phyloP scores from a whole-genome alignment of 2,113 vertebrate species.

The Psophia crepitans region DNA sequence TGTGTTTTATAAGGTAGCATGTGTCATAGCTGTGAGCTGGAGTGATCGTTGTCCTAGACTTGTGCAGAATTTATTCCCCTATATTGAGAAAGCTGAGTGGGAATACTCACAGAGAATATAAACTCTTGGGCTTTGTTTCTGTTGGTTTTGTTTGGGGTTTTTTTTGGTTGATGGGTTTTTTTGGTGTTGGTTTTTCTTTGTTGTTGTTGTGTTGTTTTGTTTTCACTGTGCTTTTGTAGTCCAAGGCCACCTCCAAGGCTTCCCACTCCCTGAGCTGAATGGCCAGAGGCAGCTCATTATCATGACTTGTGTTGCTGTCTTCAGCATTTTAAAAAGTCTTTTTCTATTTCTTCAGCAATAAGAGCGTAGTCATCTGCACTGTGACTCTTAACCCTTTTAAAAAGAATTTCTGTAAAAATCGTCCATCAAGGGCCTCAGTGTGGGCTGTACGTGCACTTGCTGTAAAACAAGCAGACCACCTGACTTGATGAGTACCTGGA shows the following conservation, averaged over 20 bases:
- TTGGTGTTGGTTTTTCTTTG: not conserved
- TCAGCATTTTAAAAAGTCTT: constrained; percentile 43
- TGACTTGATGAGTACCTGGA: not conserved
- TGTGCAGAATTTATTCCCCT: constrained; percentile 7
- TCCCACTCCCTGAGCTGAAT: not conserved
- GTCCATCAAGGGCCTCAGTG: not conserved
- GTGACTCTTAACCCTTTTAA: constrained; percentile 15
- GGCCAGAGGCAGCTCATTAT: constrained; percentile 50
- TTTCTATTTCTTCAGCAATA: constrained; percentile 45
- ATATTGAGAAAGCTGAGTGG: not conserved
- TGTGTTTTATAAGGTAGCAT: not conserved
- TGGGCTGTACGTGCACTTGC: constrained; percentile 26
- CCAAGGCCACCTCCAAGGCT: constrained; percentile 60
- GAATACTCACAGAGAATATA: not conserved
- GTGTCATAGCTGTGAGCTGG: not conserved
- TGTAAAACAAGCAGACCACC: not conserved
- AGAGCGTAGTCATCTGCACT: constrained; percentile 30
- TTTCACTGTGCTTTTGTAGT: constrained; percentile 15
- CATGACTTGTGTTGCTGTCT: constrained; percentile 45
- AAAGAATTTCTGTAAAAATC: constrained; percentile 48
- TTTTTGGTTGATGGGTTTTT: no score
- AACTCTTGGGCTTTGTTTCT: not conserved
- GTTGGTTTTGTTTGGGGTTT: no score
- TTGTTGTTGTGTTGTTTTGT: not conserved
- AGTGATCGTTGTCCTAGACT: not conserved